phyloP scores from a whole-genome alignment of 2,888 invertebrate genomes.

The Megalurothrips usitatus region DNA sequence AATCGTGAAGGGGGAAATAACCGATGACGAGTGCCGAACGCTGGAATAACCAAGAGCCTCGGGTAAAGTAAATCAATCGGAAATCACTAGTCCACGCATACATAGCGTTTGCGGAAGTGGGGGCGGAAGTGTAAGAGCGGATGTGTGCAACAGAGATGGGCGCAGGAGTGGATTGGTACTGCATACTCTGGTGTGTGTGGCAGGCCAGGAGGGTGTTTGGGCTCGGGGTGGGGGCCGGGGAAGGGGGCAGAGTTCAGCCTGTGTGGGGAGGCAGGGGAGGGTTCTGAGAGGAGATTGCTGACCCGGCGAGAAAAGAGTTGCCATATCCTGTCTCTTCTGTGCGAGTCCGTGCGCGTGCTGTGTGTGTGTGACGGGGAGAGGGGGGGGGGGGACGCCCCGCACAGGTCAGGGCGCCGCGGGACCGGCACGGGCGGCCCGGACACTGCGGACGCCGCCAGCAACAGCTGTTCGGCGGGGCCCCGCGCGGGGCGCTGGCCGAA shows the following conservation, averaged over 20 bases:
- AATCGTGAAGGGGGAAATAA: too few species aligned
- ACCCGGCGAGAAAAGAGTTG: slow-evolving; percentile 25
- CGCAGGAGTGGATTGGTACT: too few species aligned
- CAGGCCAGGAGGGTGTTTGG: background rate
- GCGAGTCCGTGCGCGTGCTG: background rate
- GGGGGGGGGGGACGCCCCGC: background rate
- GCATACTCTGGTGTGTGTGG: background rate
- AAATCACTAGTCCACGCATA: too few species aligned
- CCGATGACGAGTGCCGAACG: too few species aligned
- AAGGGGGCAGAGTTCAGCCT: background rate
- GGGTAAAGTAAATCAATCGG: too few species aligned
- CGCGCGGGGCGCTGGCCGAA: too few species aligned
- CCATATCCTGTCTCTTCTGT: background rate
- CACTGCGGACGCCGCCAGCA: background rate
- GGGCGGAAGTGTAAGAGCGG: too few species aligned
- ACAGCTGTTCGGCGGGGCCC: too few species aligned
- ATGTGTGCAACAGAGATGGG: too few species aligned
- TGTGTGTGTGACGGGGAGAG: background rate
- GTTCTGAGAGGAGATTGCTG: slow-evolving; percentile 13
- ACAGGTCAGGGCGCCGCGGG: background rate
- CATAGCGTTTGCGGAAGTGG: too few species aligned
- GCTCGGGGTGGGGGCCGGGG: background rate
- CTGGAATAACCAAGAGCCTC: too few species aligned
- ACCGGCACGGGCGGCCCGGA: background rate
- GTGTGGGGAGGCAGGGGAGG: background rate